Percentiles rank a stretch among this genome's conserved stretches.
Conservation (phyloP, 2,888 invertebrate species). For the Artemia sinica region DNA sequence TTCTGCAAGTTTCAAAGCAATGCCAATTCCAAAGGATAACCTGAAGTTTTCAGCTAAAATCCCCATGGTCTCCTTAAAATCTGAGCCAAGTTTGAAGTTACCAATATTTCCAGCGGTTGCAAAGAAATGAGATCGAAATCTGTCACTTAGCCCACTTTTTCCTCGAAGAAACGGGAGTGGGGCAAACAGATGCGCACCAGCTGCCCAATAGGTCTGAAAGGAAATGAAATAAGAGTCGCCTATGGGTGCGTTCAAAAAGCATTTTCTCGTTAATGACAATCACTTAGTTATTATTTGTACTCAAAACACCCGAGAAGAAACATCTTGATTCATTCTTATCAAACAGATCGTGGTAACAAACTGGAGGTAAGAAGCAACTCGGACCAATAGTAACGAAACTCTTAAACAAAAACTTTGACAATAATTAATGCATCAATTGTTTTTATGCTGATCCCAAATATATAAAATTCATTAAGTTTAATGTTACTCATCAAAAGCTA, state of each 20-base stretch:
- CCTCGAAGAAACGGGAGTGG: slow-evolving; percentile 74
- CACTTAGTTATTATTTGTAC: too few relatives aligned
- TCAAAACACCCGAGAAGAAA: too few relatives aligned
- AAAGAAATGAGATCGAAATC: slow-evolving; percentile 76
- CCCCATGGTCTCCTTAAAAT: slow-evolving; percentile 29
- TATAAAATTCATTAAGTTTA: too few relatives aligned
- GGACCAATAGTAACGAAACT: too few relatives aligned
- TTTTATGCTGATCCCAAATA: too few relatives aligned
- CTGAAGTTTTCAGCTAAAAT: slow-evolving; percentile 34
- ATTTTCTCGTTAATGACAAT: too few relatives aligned
- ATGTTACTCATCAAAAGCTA: too few relatives aligned
- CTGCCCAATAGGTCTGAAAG: slow-evolving; percentile 58
- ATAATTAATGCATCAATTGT: too few relatives aligned
- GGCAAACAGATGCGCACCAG: slow-evolving; percentile 67
- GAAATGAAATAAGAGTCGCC: slow-evolving; percentile 17
- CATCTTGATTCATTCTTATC: too few relatives aligned
- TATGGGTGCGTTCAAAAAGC: background rate
- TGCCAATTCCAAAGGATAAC: slow-evolving; percentile 60
- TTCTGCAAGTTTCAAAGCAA: slow-evolving; percentile 63
- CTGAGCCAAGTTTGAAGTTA: slow-evolving; percentile 33
- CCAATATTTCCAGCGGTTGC: slow-evolving; percentile 69
- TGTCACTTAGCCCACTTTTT: slow-evolving; percentile 56
- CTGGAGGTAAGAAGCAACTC: too few relatives aligned
- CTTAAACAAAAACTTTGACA: too few relatives aligned
- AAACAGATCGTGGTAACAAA: too few relatives aligned